Evolutionary conservation across 2,113 vertebrate species (phyloP), one percentile per base, ranked within the genome.

Genomic region (Paracanthobrama guichenoti): DNA sequence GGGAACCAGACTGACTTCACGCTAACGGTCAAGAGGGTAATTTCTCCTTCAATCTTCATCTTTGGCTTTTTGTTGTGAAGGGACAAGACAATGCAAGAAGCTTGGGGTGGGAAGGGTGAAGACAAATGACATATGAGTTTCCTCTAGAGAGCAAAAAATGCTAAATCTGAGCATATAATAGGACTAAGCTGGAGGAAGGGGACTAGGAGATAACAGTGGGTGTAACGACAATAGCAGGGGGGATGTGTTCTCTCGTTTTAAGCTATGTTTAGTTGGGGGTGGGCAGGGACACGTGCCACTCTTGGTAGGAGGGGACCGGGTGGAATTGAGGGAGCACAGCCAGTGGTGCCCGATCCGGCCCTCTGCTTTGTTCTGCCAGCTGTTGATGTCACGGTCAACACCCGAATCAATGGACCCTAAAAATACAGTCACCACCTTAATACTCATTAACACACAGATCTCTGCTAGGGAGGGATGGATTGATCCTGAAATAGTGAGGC

Each of bases 211-310:
- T 79, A 84, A 88, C 84, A 82, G 86, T 78, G 81, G 46, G 75
- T 59, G 77, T 82, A 83, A 83, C 66, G 76, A 71, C 82, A 67
- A 48, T 24, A 64, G 82, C 57, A 76, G 67, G 82, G 83, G 53
- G 86, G 46, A 76, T 88, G 85, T 86, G 88, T 26, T 64, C 83
- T 67, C 74, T 84, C 55, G 2, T 85, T 91, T 88, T 91, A 85
- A 91, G 35, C 75, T 67, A 13, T 78, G 22, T 62, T 55, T 83
- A 46, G 44, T 80, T 82, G 81, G 67, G 85, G 87, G 83, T 89
- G 73, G 87, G 79, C 74, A 77, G 88, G 90, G 92, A 86, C 90
- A 91, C 93, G 93, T 86, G 92, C 87, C 85, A 79, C 74, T 48
- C 60, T 83, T 62, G 44, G 75, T 60, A 16, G 35, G 60, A 55